A percentile compares a stretch with the other conserved stretches of the same genome.
Evolutionary conservation across 2,113 vertebrate genomes (phyloP).

Genomic region (Girardinichthys multiradiatus): DNA sequence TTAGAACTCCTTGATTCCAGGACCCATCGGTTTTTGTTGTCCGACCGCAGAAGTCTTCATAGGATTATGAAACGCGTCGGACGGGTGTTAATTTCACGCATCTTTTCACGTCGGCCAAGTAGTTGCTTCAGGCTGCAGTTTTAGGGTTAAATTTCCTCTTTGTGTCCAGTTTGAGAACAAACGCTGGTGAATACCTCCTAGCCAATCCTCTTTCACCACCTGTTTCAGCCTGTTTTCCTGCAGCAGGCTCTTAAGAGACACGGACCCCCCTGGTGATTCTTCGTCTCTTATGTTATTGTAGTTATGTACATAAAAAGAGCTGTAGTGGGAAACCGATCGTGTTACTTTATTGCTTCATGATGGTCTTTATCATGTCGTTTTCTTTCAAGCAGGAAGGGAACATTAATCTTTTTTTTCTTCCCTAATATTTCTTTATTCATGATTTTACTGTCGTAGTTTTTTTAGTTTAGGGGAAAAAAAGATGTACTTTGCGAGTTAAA

Average conservation of each 20-base stretch:
- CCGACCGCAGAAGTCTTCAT: conserved; percentile 13
- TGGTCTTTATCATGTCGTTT: conserved; percentile 35
- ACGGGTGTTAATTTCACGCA: conserved; percentile 9
- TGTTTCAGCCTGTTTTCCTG: neutral
- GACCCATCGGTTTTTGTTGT: conserved; percentile 4
- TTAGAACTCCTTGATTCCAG: conserved; percentile 20
- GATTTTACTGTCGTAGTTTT: neutral
- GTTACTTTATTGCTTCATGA: conserved; percentile 53
- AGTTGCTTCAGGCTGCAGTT: conserved; percentile 23
- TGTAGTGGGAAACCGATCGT: conserved; percentile 35
- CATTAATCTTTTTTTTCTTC: neutral
- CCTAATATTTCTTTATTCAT: neutral
- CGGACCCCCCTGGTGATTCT: conserved; percentile 6
- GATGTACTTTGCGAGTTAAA: conserved; percentile 12
- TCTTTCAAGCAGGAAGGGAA: conserved; percentile 26
- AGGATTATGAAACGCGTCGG: conserved; percentile 12
- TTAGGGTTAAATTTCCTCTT: conserved; percentile 18
- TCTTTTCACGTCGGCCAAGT: conserved; percentile 12
- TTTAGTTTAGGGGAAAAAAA: conserved; percentile 18
- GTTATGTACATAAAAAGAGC: conserved; percentile 46
- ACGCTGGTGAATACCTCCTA: conserved; percentile 60
- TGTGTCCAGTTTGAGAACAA: conserved; percentile 48
- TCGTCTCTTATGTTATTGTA: conserved; percentile 18
- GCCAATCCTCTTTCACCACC: conserved; percentile 21
- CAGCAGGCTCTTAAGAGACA: conserved; percentile 27